Evolutionary conservation across 2,113 vertebrate species (phyloP), one percentile per base, ranked within the genome.

Genomic region (Onychostruthus taczanowskii): DNA sequence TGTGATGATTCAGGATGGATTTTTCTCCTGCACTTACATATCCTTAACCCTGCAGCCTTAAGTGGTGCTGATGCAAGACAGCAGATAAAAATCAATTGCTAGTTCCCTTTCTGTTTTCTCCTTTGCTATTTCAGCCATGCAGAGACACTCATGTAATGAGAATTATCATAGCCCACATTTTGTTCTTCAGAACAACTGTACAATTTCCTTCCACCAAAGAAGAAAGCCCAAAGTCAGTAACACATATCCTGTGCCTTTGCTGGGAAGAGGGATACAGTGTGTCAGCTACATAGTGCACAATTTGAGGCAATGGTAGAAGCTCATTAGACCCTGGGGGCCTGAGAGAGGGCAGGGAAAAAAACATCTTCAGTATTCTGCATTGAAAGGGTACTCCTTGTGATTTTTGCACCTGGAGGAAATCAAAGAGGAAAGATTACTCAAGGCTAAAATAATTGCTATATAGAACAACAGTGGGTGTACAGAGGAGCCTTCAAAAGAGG

Each of bases 301-400:
- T 21, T 59, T 26, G 9, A 87, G 59, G 35, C 46, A 84, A 52
- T 2, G 2, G 61, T 16, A 83, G 50, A 43, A 64, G 27, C 47
- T 76, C 15, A 8, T 64, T 47, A 66, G 39, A 58, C 16, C 4
- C 9, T 43, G 79, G 37, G 35, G 17, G 24, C n/a, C 44, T 86
- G 18, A 46, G 76, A 50, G 16, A 61, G 33, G n/a, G 10, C 66
- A 83, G 46, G 37, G 33, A 27, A 39, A 61, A 47, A n/a, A 3
- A 1, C 3, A 7, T 21, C 61, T 85, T 97, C 91, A 98, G 79
- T 96, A 98, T 78, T 97, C 97, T 35, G 90, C 90, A 58, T 77
- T 93, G 95, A 98, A 98, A 59, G 97, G 97, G 82, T 97, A 98
- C 21, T 97, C 97, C 90, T 96, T 97, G 66, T 85, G 97, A 58